Base-by-base conservation (phyloP, 2,888 invertebrate species). In the Ellobium chinense region DNA sequence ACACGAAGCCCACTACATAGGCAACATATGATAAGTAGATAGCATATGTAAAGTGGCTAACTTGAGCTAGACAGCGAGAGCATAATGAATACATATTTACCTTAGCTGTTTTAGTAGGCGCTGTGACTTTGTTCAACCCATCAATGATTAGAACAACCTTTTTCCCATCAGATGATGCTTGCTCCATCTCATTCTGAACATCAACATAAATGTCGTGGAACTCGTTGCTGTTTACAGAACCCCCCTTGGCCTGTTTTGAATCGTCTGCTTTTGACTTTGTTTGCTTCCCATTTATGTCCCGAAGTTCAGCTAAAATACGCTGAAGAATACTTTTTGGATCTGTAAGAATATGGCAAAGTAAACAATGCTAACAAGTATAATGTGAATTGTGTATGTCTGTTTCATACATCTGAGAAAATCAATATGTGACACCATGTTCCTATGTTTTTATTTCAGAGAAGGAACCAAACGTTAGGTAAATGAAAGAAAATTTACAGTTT, bases 251-350 rank as follows among this genome's bases (percentile, higher is more conserved):
- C 34, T 56, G 66, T 54, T 31, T 54, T 21, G 36, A 9, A 29
- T 36, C 29, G 18, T 68, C 75, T 62, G 62, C 65, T 63, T 70
- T 80, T n/a, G n/a, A n/a, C n/a, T n/a, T n/a, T n/a, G n/a, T n/a
- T n/a, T n/a, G n/a, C n/a, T n/a, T n/a, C 3, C 31, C 66, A 29
- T 83, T 78, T 58, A 70, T 73, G 58, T 78, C 34, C 37, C 75
- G 82, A 76, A 86, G 80, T 66, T 88, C 87, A 58, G 76, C 74
- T 29, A 82, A 68, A 7, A 87, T 69, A 39, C 84, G 78, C 31
- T 81, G 24, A 68, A 89, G 73, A 66, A 88, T 87, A 56, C 78
- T 80, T 29, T 72, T 79, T 24, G 85, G 75, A 83, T 82, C 89
- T 89, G 80, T 3, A 79, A 80, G 18, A 66, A 54, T 66, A n/a